These are phyloP conservation scores for Panulirus ornatus DNA, from an alignment of 1,140 invertebrate genomes.

Conservation along the genomic window DNA sequence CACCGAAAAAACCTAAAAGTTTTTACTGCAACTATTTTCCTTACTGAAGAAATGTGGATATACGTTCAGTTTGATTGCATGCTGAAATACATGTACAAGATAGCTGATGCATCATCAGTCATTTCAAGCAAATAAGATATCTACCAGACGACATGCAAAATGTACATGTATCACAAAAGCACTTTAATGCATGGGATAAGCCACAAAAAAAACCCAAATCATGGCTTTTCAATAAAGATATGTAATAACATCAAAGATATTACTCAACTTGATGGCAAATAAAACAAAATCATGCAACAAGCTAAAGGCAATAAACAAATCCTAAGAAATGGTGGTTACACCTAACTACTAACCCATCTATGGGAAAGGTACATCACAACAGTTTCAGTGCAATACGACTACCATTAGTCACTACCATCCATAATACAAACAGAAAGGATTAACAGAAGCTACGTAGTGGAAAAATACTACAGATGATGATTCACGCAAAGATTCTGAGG, in stretches of 20 bases:
- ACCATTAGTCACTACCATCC: not conserved
- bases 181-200: no score
- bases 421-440: conserved; percentile 15
- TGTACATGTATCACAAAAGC: no score
- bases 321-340: not conserved
- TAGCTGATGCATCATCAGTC: no score
- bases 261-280: not conserved
- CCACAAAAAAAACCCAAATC: not conserved
- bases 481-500: conserved; percentile 30
- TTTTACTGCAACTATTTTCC: no score
- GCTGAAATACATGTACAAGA: no score
- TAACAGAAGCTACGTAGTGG: conserved; percentile 24
- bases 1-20: no score
- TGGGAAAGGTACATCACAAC: not conserved
- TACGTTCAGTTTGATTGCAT: no score
- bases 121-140: not conserved
- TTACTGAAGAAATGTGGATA: no score
- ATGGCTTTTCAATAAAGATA: not conserved
- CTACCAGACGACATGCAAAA: not conserved
- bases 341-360: not conserved
- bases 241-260: not conserved
- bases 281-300: not conserved
- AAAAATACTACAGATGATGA: conserved; percentile 24
- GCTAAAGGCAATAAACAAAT: no score
- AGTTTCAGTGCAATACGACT: not conserved